Base-by-base conservation (phyloP, 2,797 vertebrate genomes). In the Myotis pilosus region DNA sequence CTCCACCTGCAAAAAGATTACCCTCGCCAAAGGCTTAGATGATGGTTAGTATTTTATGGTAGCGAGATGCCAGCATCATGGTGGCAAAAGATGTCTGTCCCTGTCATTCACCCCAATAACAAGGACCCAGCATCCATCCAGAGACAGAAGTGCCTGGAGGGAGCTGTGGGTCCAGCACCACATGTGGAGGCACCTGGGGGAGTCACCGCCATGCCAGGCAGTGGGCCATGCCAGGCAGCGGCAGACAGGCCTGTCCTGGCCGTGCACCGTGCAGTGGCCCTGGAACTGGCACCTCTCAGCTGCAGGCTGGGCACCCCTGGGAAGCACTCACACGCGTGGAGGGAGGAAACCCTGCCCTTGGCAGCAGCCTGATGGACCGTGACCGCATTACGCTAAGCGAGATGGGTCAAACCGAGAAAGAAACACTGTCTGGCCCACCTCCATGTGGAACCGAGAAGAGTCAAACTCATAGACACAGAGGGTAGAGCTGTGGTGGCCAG, bases 231-330 rank as follows among this genome's bases (percentile, higher is more conserved):
- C 51, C 12, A 5, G 25, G 51, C 12, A 33, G 69, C 0, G 3
- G 33, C 33, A 64, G 23, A 33, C 5, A 23, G 84, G n/a, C 36
- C 25, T 53, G n/a, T 30, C 62, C 25, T 76, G 36, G 68, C 28
- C 19, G 3, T 51, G 47, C 30, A 16, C 30, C 49, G 3, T 82
- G 30, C 49, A 49, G 7, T 41, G 71, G n/a, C 41, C 49, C 36
- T 0, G 68, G 66, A 64, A 44, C 11, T 41, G 76, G 8, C 78
- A 38, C 13, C 33, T 44, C 41, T 60, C n/a, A 2, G 2, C 28
- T n/a, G 3, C 44, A 55, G 22, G 19, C 62, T 2, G 0, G 25
- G 12, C 36, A 2, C n/a, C 49, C 25, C 74, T 8, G 3, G 86
- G 38, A 68, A 78, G 41, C 4, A 6, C 23, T 49, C 13, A n/a